Base-by-base conservation (phyloP, 2,888 invertebrate species). In the Caprella mutica region DNA sequence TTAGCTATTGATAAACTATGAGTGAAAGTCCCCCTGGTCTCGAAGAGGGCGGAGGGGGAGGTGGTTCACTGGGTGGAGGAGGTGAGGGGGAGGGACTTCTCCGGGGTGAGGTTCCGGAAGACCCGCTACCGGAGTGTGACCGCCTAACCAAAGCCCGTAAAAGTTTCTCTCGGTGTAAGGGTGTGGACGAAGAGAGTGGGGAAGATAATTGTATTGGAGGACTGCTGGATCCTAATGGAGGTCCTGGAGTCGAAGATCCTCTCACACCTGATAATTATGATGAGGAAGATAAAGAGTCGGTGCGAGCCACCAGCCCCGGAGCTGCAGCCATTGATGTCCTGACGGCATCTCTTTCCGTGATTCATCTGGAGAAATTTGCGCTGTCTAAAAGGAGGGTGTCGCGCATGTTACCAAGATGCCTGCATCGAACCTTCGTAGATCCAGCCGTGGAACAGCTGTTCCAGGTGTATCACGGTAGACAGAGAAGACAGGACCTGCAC, bases 391-490 rank as follows among this genome's bases (percentile, higher is more conserved):
- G 62, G 8, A 46, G 62, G 5, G 62, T 56, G 21, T 61, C 64
- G 17, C 46, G 64, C 52, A 61, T 61, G 52, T 43, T 59, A n/a
- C 55, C 58, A 14, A 52, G 50, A 39, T 58, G 52, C 30, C 68
- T 76, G 38, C 73, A 73, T 65, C 71, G 76, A 53, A 76, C 77
- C 43, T 81, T 81, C 70, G 74, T 79, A 33, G 81, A 80, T 68
- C 75, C 78, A 8, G 78, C 81, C 52, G 74, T 84, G 65, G 83
- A 85, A 69, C 78, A 78, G 68, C 76, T 85, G 5, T 85, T 84
- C 70, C 81, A 82, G 66, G 80, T 80, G 62, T 85, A 84, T 71
- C 81, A 81, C 68, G 77, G 81, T 44, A 81, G 83, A 68, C 84
- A 84, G 70, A 80, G 84, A 68, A 77, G 83, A 48, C 79, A 80